Evolutionary conservation across 2,113 vertebrate genomes (phyloP), one percentile per base, ranked within the genome.

Genomic region (Clupea harengus): DNA sequence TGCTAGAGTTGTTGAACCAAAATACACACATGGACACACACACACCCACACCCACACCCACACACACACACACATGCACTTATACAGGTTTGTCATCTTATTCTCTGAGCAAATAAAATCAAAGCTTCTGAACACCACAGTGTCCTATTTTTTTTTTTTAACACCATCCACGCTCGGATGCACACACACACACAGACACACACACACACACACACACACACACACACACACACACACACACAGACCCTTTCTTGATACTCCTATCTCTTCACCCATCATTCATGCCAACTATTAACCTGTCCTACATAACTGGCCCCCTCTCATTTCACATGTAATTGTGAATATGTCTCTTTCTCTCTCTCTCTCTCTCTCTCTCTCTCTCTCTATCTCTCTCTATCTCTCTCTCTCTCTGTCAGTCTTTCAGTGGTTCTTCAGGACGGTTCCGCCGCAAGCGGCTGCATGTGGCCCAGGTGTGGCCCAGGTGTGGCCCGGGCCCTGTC

Each of bases 41-140:
- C 54, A 81, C 88, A 82, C 52, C 50, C 75, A 45, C 83, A 57
- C 20, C 50, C 80, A 57, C 60, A 81, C 81, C 83, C 11, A 46
- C 50, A 50, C 54, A 86, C 45, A 82, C 85, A 86, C 54, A 22
- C 20, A 17, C 52, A 54, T 15, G 17, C 52, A 54, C 22, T 57
- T 49, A 72, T 50, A 90, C 87, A 75, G 25, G 67, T 78, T 85
- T 91, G 86, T 92, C 83, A 91, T 92, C 89, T 83, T 84, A 93
- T 91, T 92, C 86, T 86, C 90, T 89, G 90, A 91, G 88, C 90
- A 92, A 95, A 95, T 95, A 95, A 95, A 91, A 78, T 78, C 72
- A 87, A 91, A 90, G 91, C 91, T 90, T 93, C 89, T 92, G 85
- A 93, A 93, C 88, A 86, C 81, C 75, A 52, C 54, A 86, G 83